Evolutionary conservation across 2,113 vertebrate genomes (phyloP).

Genomic region (Antechinus flavipes): DNA sequence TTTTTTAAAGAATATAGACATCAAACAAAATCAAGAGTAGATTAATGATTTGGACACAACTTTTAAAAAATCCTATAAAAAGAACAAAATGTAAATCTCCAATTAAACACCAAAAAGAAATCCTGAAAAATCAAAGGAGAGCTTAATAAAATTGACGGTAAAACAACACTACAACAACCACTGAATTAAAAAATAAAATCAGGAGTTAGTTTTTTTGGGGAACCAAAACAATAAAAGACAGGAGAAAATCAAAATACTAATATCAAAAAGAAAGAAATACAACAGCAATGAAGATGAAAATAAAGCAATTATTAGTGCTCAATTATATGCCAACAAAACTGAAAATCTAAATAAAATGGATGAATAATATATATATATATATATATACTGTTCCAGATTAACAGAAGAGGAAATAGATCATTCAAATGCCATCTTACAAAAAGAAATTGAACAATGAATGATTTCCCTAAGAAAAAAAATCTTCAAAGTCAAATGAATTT

Average conservation of each 20-base stretch:
- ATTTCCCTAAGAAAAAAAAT: too few species aligned
- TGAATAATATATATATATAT: too few species aligned
- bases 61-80: not conserved
- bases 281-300: not conserved
- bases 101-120: not conserved
- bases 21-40: not conserved
- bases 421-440: too few species aligned
- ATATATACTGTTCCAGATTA: too few species aligned
- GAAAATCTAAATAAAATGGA: too few species aligned
- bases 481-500: too few species aligned
- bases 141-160: not conserved
- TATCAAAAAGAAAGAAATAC: too few species aligned
- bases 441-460: too few species aligned
- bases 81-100: not conserved
- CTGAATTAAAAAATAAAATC: too few species aligned
- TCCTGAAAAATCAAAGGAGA: not conserved
- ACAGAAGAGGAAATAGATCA: too few species aligned
- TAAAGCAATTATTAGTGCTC: not conserved
- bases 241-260: not conserved
- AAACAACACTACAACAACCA: not conserved
- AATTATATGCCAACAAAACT: not conserved
- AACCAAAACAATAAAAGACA: not conserved
- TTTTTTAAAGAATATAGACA: not conserved
- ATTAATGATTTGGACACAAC: not conserved
- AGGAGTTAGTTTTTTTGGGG: not conserved